These are phyloP conservation scores for Melanerpes formicivorus DNA, from an alignment of 2,113 vertebrate genomes.

Conservation along the genomic window DNA sequence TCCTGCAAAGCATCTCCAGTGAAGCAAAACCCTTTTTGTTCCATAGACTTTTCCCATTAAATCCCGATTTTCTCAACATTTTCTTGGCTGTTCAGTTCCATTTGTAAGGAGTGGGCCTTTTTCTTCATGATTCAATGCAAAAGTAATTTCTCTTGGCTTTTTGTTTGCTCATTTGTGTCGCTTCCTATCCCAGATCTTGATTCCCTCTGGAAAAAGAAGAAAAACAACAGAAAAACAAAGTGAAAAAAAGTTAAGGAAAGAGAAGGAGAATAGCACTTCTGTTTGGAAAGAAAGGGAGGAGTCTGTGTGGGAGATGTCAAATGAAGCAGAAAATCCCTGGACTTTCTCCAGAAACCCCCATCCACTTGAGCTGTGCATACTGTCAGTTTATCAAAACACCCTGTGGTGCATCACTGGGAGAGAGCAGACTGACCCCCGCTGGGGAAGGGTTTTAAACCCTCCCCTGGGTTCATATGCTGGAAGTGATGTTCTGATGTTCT, in stretches of 20 bases:
- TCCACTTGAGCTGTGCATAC: constrained; percentile 56
- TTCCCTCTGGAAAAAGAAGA: neutral
- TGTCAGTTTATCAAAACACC: constrained; percentile 58
- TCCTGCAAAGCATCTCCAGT: neutral
- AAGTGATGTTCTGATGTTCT: neutral
- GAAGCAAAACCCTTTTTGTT: neutral
- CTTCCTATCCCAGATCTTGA: neutral
- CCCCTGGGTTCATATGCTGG: neutral
- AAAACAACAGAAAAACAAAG: neutral
- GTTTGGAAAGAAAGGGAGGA: constrained; percentile 21
- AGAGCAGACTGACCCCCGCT: rapidly evolving
- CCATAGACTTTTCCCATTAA: neutral
- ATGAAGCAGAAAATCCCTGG: constrained; percentile 39
- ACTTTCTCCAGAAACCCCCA: constrained; percentile 59
- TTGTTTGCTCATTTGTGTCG: constrained; percentile 2
- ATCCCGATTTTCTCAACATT: neutral
- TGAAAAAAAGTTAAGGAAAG: neutral
- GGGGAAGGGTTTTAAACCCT: neutral
- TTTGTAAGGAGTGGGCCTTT: neutral
- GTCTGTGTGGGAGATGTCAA: constrained; percentile 53
- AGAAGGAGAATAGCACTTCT: constrained; percentile 6
- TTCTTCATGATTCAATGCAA: constrained; percentile 5
- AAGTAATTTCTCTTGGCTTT: constrained; percentile 25
- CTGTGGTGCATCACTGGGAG: neutral
- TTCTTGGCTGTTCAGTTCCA: neutral